Evolutionary conservation across 2,113 vertebrate species (phyloP).

Genomic region (Lipophrys pholis): DNA sequence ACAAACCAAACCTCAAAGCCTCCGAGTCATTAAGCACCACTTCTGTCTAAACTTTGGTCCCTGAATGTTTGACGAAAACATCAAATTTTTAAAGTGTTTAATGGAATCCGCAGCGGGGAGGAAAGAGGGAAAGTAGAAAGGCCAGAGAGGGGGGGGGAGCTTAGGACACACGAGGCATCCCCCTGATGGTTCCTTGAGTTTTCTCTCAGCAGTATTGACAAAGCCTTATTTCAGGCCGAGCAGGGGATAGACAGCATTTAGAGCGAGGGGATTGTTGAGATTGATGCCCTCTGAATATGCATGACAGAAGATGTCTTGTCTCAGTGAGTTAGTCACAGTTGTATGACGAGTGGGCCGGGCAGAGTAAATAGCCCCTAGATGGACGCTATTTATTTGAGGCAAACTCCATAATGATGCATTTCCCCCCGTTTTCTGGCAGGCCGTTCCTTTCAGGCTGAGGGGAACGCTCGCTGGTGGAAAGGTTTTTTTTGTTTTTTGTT

Average conservation of each 20-base stretch:
- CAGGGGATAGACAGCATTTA: slow-evolving; percentile 38
- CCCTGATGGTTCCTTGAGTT: slow-evolving; percentile 10
- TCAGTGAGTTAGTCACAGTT: slow-evolving; percentile 65
- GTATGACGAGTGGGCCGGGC: slow-evolving; percentile 49
- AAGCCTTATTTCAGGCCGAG: slow-evolving; percentile 51
- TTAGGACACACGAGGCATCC: slow-evolving; percentile 20
- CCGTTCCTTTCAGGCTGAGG: slow-evolving; percentile 44
- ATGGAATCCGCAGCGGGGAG: slow-evolving; percentile 11
- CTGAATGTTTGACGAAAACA: slow-evolving; percentile 22
- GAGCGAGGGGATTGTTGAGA: slow-evolving; percentile 66
- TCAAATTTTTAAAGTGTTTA: slow-evolving; percentile 39
- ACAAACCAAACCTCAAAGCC: slow-evolving; percentile 21
- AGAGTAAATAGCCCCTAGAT: slow-evolving; percentile 54
- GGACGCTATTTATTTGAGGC: slow-evolving; percentile 48
- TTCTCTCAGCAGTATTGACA: slow-evolving; percentile 57
- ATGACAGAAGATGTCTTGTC: slow-evolving; percentile 63
- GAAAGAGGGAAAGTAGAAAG: not conserved
- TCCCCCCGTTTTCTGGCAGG: slow-evolving; percentile 21
- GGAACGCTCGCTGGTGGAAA: slow-evolving; percentile 22
- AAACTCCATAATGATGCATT: slow-evolving; percentile 53
- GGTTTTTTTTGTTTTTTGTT: slow-evolving; percentile 36
- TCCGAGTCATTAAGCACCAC: slow-evolving; percentile 22
- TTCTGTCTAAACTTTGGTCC: slow-evolving; percentile 8
- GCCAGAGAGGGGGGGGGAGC: not conserved
- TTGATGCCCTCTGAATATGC: slow-evolving; percentile 66